phyloP scores from a whole-genome alignment of 2,888 invertebrate species.

The Lasioglossum villosulum region DNA sequence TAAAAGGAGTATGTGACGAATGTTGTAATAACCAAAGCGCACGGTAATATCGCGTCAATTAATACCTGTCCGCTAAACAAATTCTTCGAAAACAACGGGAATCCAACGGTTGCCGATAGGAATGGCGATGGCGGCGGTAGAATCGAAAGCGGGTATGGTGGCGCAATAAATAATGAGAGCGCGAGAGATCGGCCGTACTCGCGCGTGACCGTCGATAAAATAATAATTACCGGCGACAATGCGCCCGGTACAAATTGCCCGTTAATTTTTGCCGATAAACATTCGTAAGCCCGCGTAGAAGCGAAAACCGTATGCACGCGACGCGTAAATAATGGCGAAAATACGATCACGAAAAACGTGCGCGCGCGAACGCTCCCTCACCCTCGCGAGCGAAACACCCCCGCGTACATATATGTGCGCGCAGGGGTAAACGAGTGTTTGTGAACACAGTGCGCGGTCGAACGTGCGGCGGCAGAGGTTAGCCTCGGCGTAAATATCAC shows the following conservation, averaged over 20 bases:
- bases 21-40: slow-evolving; percentile 36
- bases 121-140: slow-evolving; percentile 25
- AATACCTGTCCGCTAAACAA: slow-evolving; percentile 46
- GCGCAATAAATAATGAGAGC: slow-evolving; percentile 70
- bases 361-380: slow-evolving; percentile 28
- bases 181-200: slow-evolving; percentile 61
- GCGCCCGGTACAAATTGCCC: slow-evolving; percentile 78
- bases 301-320: slow-evolving; percentile 75
- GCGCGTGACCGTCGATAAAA: slow-evolving; percentile 78
- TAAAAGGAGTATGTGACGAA: slow-evolving; percentile 38
- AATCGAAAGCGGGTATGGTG: slow-evolving; percentile 51
- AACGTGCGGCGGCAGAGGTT: slow-evolving; percentile 58
- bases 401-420: background rate
- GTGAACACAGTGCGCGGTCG: slow-evolving; percentile 8
- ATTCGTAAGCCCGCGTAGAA: slow-evolving; percentile 76
- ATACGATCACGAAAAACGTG: slow-evolving; percentile 71
- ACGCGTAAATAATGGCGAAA: slow-evolving; percentile 77
- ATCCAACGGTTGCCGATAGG: background rate
- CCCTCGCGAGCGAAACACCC: slow-evolving; percentile 1
- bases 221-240: slow-evolving; percentile 81
- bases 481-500: slow-evolving; percentile 79
- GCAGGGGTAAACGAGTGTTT: background rate
- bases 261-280: slow-evolving; percentile 84
- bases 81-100: slow-evolving; percentile 52
- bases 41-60: slow-evolving; percentile 52